Base-by-base conservation (phyloP, 2,113 vertebrate species). In the Lichenostomus cassidix region DNA sequence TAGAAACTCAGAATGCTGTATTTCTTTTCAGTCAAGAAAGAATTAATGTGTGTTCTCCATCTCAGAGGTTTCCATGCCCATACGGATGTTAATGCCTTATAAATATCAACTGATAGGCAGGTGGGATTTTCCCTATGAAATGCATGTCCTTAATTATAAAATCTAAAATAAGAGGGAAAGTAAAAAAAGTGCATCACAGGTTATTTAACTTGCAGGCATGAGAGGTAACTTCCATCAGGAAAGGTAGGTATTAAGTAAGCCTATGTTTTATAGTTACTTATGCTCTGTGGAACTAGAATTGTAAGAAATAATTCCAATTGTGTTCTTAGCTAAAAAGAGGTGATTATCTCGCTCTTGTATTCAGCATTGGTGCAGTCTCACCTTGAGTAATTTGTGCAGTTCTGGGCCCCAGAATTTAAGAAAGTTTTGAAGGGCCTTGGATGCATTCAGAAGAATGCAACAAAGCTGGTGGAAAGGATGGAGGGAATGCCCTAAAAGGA, bases 131-230 rank as follows among this genome's bases (percentile, higher is more conserved):
- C 4, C 20, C 8, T 53, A 10, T 44, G 31, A 39, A 62, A 33
- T 13, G 5, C 12, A 79, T 39, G 15, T 47, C 23, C 35, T 42
- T 64, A 73, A 52, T 52, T 56, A 35, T 12, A 23, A 19, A 55
- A 60, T 42, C 8, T 11, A 56, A 89, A 85, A 63, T 28, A 85
- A 53, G 4, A 17, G 5, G 1, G 9, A n/a, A 44, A 49, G 35
- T 7, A 4, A 10, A 2, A 21, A 73, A 58, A 2, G 39, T 4
- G 2, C 3, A 59, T 64, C 24, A 25, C 21, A 27, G 12, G 2
- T 71, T 62, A 23, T 60, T 79, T 64, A 41, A 46, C 8, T 60
- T 84, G 31, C 15, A 83, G 19, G 3, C 7, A 19, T 31, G 33
- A 29, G 31, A 71, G 1, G 3, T 25, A 53, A 11, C 41, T 62